Evolutionary conservation across 2,888 invertebrate genomes (phyloP).

Genomic region (Margaritifera margaritifera): DNA sequence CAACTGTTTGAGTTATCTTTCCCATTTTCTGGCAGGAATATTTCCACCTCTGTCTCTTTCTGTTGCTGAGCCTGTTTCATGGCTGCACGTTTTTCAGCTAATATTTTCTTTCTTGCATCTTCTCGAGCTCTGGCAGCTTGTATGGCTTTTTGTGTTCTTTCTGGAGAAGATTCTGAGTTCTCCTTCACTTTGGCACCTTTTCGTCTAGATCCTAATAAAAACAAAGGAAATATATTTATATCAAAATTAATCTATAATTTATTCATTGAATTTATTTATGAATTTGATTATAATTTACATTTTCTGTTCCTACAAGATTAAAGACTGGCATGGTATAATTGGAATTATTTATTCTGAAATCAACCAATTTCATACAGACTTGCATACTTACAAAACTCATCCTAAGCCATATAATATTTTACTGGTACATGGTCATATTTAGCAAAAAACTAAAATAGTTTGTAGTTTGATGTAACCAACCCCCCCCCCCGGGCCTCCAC

Average conservation of each 20-base stretch:
- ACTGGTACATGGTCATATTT: too few relatives aligned
- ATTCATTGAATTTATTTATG: neutral
- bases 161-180: conserved; percentile 63
- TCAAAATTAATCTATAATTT: neutral
- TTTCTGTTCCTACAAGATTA: too few relatives aligned
- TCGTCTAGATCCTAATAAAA: conserved; percentile 51
- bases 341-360: too few relatives aligned
- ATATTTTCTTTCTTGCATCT: conserved; percentile 84
- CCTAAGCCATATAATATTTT: too few relatives aligned
- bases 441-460: too few relatives aligned
- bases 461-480: too few relatives aligned
- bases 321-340: too few relatives aligned
- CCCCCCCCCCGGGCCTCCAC: too few relatives aligned
- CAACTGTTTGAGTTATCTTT: too few relatives aligned
- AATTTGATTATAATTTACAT: neutral
- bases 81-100: conserved; percentile 82
- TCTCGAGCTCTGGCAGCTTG: conserved; percentile 72
- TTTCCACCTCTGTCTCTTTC: conserved; percentile 42
- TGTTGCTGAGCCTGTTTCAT: conserved; percentile 59
- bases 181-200: conserved; percentile 54
- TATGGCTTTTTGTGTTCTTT: conserved; percentile 58
- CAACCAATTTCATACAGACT: too few relatives aligned
- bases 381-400: too few relatives aligned
- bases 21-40: conserved; percentile 35
- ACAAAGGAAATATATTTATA: conserved; percentile 5